A percentile compares a stretch with the other conserved stretches of the same genome.
Conservation (phyloP, 2,797 vertebrate species). For the Tinamus major region DNA sequence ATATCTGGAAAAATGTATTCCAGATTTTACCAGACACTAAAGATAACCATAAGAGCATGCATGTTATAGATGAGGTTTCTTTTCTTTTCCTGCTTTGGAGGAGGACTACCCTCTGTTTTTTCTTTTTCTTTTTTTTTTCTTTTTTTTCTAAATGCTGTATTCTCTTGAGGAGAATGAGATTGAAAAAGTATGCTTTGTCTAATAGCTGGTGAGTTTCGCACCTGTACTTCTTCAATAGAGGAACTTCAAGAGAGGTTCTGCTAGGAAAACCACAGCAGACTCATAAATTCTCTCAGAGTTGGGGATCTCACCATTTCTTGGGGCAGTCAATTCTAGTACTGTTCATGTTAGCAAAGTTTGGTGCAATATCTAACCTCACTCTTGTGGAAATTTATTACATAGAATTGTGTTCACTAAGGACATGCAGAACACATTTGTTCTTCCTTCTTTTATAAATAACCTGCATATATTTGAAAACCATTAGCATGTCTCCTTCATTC, state of each 20-base stretch:
- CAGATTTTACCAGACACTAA: background rate
- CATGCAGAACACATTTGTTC: background rate
- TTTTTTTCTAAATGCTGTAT: background rate
- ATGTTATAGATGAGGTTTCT: background rate
- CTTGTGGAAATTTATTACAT: background rate
- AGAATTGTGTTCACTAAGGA: background rate
- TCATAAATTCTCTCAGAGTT: background rate
- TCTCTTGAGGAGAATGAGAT: background rate
- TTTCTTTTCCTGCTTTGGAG: background rate
- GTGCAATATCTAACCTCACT: background rate
- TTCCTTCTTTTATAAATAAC: background rate
- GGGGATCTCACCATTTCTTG: rapidly evolving
- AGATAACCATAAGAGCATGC: background rate
- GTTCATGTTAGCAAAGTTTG: background rate
- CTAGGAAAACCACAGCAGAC: background rate
- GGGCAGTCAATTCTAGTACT: no score
- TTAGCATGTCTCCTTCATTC: rapidly evolving
- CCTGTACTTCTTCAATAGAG: background rate
- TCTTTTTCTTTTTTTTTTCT: background rate
- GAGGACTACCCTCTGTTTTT: rapidly evolving
- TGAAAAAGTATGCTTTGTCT: background rate
- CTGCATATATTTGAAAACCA: background rate
- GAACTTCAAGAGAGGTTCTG: background rate
- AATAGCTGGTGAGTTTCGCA: background rate
- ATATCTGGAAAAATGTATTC: background rate